These are phyloP conservation scores for Pantherophis alleghaniensis DNA, from an alignment of 2,797 vertebrate species.

Conservation along the genomic window DNA sequence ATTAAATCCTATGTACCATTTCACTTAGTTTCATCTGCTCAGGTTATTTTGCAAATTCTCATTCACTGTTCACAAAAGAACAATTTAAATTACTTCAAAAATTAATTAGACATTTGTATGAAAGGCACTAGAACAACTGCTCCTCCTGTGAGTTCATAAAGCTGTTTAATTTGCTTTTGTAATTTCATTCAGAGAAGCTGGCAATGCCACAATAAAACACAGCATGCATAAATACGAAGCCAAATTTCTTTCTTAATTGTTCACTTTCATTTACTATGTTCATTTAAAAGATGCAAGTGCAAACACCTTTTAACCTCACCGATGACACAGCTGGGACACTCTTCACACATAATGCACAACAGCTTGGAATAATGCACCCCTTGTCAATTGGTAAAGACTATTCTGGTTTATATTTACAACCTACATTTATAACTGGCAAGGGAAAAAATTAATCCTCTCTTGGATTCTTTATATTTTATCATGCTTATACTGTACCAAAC, in stretches of 20 bases:
- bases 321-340: constrained; percentile 68
- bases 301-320: constrained; percentile 69
- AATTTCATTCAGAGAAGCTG: constrained; percentile 74
- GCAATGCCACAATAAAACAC: constrained; percentile 68
- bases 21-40: constrained; percentile 62
- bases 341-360: constrained; percentile 60
- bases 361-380: constrained; percentile 59
- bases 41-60: constrained; percentile 68
- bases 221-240: constrained; percentile 66
- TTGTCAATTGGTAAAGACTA: constrained; percentile 60
- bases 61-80: constrained; percentile 76
- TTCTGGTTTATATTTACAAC: constrained; percentile 58
- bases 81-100: constrained; percentile 74
- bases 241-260: constrained; percentile 71
- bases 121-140: constrained; percentile 79
- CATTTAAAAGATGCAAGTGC: constrained; percentile 65
- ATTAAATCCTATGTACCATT: constrained; percentile 62
- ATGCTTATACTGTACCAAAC: constrained; percentile 55
- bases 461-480: constrained; percentile 60
- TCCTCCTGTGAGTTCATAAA: constrained; percentile 73
- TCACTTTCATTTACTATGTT: constrained; percentile 69
- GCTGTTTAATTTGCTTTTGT: constrained; percentile 74
- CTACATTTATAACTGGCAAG: constrained; percentile 46
- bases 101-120: constrained; percentile 76
- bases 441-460: constrained; percentile 42